These are phyloP conservation scores for Pherbina coryleti DNA, from an alignment of 2,888 invertebrate species.

Conservation along the genomic window DNA sequence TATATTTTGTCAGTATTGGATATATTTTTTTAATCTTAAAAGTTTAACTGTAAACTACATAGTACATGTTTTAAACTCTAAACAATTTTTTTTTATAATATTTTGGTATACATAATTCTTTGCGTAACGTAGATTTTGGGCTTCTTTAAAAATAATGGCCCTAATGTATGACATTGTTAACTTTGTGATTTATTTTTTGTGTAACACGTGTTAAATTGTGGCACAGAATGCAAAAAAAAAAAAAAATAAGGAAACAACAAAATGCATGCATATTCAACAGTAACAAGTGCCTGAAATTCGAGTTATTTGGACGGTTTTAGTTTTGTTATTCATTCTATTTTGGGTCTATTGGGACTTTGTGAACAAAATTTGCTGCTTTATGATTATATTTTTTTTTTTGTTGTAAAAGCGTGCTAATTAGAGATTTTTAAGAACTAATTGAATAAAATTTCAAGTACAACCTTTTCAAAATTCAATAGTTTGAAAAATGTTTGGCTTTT, in stretches of 20 bases:
- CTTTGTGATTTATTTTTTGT: slow-evolving; percentile 32
- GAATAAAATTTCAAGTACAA: slow-evolving; percentile 1
- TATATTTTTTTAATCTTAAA: slow-evolving; percentile 37
- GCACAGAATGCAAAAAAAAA: not conserved
- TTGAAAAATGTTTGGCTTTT: not conserved
- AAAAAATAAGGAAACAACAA: not conserved
- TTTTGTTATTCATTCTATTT: slow-evolving; percentile 37
- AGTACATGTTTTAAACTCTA: slow-evolving; percentile 10
- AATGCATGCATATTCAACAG: slow-evolving; percentile 24
- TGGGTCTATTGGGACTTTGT: slow-evolving; percentile 3
- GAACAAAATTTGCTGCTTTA: not conserved
- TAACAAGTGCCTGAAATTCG: slow-evolving; percentile 59
- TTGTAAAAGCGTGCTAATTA: not conserved
- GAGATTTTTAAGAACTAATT: not conserved
- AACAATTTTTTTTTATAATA: slow-evolving; percentile 1
- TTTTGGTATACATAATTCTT: slow-evolving; percentile 21
- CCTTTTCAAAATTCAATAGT: not conserved
- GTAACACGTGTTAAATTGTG: slow-evolving; percentile 12
- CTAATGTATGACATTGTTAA: not conserved
- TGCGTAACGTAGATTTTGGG: not conserved
- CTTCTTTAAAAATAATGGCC: not conserved
- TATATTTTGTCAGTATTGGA: slow-evolving; percentile 19
- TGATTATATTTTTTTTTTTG: not conserved
- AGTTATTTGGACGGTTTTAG: slow-evolving; percentile 50
- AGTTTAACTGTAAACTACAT: no score